Base-by-base conservation (phyloP, 2,888 invertebrate genomes). In the Drosophila infuscata region DNA sequence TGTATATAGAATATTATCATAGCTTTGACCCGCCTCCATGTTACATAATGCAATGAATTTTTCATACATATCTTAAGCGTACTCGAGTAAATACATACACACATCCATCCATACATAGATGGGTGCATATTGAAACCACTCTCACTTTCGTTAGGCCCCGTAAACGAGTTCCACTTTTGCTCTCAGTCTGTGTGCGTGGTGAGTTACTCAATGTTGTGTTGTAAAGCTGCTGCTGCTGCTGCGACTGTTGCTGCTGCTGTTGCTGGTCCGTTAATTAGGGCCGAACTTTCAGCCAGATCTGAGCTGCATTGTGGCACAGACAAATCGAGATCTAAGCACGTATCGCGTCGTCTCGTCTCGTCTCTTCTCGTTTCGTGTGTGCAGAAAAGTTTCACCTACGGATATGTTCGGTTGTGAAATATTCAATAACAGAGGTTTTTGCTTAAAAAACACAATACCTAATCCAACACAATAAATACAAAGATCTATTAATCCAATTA, bases 121-220 rank as follows among this genome's bases (percentile, higher is more conserved):
- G 25, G 36, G 30, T 20, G 32, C 38, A 49, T 30, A 48, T 52
- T 43, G 65, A 71, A 68, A 71, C 70, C 81, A 89, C 89, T 87
- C 88, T 89, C 83, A 85, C 89, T 87, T 88, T 88, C 76, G 77
- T 82, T 72, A 68, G 74, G 68, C 67, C 57, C 33, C 69, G 62
- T 65, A 87, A 89, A 89, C 89, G 73, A 78, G 88, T 86, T 88
- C 73, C 83, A 82, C 82, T 78, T 70, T 76, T 72, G 75, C 83
- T 88, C 85, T 84, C 81, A 15, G 56, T n/a, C 6, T 32, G 64
- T 68, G 68, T 32, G 64, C 63, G 73, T 82, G 83, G 83, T 83
- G 88, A 79, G 65, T 79, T 78, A n/a, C 57, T 70, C 54, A 43
- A 67, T 59, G 63, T 76, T 59, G 63, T 76, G 85, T 84, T 86